Evolutionary conservation across 2,888 invertebrate genomes (phyloP).

Genomic region (Lordiphosa andalusiaca): DNA sequence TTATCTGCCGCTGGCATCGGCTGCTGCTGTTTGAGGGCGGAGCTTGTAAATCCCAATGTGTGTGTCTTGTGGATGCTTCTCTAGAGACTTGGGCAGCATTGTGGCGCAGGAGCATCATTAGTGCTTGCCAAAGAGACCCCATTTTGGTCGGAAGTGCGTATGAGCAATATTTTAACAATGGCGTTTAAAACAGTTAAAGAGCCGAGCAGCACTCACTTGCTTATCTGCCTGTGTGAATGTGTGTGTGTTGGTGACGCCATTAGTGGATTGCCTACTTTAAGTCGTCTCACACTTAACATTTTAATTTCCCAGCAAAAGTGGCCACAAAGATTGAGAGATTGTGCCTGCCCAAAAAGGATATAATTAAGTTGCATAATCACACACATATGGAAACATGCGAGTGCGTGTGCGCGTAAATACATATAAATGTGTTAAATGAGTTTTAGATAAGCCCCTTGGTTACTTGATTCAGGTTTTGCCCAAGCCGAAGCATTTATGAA

Average conservation of each 20-base stretch:
- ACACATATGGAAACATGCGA: constrained; percentile 4
- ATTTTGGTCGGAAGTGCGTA: constrained; percentile 73
- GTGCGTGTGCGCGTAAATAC: neutral
- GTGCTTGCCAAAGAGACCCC: constrained; percentile 66
- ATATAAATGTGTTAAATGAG: constrained; percentile 29
- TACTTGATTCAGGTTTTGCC: constrained; percentile 36
- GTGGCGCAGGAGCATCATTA: constrained; percentile 59
- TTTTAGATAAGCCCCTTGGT: constrained; percentile 31
- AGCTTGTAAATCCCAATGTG: constrained; percentile 35
- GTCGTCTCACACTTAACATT: constrained; percentile 54
- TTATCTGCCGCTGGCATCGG: constrained; percentile 59
- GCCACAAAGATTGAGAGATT: constrained; percentile 44
- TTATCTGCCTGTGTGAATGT: constrained; percentile 9
- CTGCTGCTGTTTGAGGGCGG: constrained; percentile 54
- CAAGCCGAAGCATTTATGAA: constrained; percentile 34
- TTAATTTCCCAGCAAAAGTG: constrained; percentile 55
- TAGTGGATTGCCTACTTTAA: constrained; percentile 58
- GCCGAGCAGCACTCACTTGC: constrained; percentile 41
- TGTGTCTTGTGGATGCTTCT: constrained; percentile 15
- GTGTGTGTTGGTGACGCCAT: constrained; percentile 56
- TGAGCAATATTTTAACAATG: constrained; percentile 78
- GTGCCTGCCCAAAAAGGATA: constrained; percentile 42
- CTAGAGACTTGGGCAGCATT: constrained; percentile 47
- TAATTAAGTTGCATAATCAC: constrained; percentile 52
- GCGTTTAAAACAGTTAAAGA: constrained; percentile 77